Evolutionary conservation across 2,113 vertebrate species (phyloP).

Genomic region (Morphnarchus princeps): DNA sequence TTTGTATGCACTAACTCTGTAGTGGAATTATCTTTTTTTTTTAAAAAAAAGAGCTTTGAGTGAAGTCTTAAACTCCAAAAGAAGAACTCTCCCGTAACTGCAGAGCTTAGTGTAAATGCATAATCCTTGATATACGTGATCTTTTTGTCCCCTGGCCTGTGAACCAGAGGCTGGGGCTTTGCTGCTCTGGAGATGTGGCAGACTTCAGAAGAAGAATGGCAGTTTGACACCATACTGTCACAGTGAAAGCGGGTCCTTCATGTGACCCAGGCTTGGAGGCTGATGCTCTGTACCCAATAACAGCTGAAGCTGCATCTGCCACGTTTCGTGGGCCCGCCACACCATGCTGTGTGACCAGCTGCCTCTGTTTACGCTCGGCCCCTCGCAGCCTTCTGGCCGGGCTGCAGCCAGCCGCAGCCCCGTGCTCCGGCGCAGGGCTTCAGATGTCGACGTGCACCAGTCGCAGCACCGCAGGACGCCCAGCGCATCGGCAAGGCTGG

Average conservation of each 20-base stretch:
- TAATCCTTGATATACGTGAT: background rate
- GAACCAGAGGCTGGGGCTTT: constrained; percentile 17
- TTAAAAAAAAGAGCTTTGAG: background rate
- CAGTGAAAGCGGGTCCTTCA: constrained; percentile 64
- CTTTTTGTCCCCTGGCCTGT: constrained; percentile 30
- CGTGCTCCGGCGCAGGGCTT: constrained; percentile 42
- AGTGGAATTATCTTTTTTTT: background rate
- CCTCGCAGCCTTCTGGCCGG: constrained; percentile 71
- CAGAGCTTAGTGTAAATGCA: background rate
- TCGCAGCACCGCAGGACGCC: background rate
- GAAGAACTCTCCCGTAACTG: background rate
- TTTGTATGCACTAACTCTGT: background rate
- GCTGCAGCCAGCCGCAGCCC: constrained; percentile 38
- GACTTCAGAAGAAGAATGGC: constrained; percentile 70
- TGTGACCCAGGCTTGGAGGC: constrained; percentile 75
- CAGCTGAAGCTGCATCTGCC: constrained; percentile 83
- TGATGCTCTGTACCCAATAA: constrained; percentile 66
- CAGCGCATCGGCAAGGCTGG: background rate
- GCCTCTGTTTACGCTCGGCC: constrained; percentile 74
- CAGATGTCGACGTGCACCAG: constrained; percentile 53
- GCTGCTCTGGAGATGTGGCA: constrained; percentile 28
- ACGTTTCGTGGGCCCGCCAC: constrained; percentile 59
- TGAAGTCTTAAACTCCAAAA: background rate
- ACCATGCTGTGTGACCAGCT: constrained; percentile 82
- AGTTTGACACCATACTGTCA: constrained; percentile 80